Base-by-base conservation (phyloP, 2,888 invertebrate species). In the Odontocerum albicorne region DNA sequence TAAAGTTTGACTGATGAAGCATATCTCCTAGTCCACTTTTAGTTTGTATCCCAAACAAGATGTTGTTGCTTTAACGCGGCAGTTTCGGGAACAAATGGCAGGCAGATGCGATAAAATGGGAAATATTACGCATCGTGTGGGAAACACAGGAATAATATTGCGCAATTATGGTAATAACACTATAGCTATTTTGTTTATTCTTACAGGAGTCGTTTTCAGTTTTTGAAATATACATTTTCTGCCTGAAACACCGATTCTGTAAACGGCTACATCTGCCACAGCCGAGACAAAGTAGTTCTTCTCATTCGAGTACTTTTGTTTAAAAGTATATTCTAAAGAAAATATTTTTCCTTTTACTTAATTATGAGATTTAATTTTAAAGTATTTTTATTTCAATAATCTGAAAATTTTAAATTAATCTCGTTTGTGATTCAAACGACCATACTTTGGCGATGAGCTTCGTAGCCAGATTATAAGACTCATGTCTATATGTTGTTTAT, bases 111-210 rank as follows among this genome's bases (percentile, higher is more conserved):
- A 59, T 55, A 59, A 55, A 59, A 44, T 38, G 43, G 53, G 52
- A 58, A 59, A 59, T 55, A 55, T 57, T 55, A 55, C 55, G 59
- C 55, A 39, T 53, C 52, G 54, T 57, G 54, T 47, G 51, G 51
- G 46, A 40, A 49, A 54, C 43, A 55, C 40, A 42, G 51, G 57
- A 54, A 57, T 57, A 60, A 57, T 55, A 57, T 53, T 51, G 39
- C 46, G 43, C 54, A 60, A 60, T 60, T 60, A 60, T 60, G 60
- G 49, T 57, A 60, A 60, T 60, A 52, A 55, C 33, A 39, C 39
- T 33, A 27, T 54, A 16, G 35, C 31, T 46, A 46, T 35, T 46
- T 46, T 46, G 46, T 46, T 46, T 46, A 46, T 46, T 27, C 27
- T 10, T 7, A 27, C 27, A 27, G 6, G 6, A 27, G 27, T 27